phyloP scores from a whole-genome alignment of 2,888 invertebrate genomes.

The Eupeodes luniger region DNA sequence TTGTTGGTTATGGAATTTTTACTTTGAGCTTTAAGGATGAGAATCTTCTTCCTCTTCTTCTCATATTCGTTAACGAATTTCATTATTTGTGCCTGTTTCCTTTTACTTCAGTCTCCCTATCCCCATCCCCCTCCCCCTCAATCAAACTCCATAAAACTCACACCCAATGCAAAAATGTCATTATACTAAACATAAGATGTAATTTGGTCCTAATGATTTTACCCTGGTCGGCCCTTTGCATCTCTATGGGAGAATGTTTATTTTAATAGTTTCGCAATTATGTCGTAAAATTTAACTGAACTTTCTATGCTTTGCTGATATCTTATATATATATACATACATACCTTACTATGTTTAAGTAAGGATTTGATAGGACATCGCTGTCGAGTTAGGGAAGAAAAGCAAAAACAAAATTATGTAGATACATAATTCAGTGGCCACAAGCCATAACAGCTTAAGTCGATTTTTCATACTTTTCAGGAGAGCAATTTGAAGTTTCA shows the following conservation, averaged over 20 bases:
- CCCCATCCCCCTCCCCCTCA: background rate
- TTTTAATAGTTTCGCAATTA: slow-evolving; percentile 76
- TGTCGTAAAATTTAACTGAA: slow-evolving; percentile 72
- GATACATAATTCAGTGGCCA: too few species aligned
- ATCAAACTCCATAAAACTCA: background rate
- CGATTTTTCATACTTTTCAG: too few species aligned
- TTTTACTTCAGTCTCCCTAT: background rate
- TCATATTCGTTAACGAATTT: slow-evolving; percentile 56
- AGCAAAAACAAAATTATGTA: background rate
- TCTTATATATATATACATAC: background rate
- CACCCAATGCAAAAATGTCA: slow-evolving; percentile 46
- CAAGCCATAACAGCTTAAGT: too few species aligned
- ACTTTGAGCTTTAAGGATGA: slow-evolving; percentile 48
- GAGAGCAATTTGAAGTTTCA: too few species aligned
- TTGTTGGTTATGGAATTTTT: slow-evolving; percentile 50
- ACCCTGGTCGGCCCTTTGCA: slow-evolving; percentile 66
- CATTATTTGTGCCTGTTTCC: slow-evolving; percentile 15
- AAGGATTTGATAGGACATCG: slow-evolving; percentile 45
- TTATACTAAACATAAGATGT: slow-evolving; percentile 66
- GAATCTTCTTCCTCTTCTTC: background rate
- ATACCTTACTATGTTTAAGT: background rate
- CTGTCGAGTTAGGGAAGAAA: background rate
- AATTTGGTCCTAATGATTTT: slow-evolving; percentile 71
- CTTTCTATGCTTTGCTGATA: slow-evolving; percentile 30
- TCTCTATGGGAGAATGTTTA: slow-evolving; percentile 64